Evolutionary conservation across 2,797 vertebrate genomes (phyloP).

Genomic region (Chrosomus eos): DNA sequence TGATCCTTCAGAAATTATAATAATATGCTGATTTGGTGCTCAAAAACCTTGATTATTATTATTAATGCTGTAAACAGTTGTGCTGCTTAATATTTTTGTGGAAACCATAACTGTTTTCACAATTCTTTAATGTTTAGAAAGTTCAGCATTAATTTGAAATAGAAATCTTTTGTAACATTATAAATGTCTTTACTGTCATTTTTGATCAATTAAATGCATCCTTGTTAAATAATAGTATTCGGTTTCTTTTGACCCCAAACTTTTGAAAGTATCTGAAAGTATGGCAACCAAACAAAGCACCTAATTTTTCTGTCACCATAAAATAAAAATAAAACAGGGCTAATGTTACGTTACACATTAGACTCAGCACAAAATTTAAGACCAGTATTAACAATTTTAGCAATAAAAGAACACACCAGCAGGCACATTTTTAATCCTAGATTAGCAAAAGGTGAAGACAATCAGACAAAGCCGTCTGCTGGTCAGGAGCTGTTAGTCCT

Average conservation of each 20-base stretch:
- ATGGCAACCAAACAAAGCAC: background rate
- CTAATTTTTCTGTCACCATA: background rate
- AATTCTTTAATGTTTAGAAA: background rate
- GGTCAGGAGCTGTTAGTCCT: slow-evolving; percentile 45
- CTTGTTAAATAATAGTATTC: background rate
- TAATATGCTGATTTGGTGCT: background rate
- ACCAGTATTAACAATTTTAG: slow-evolving; percentile 21
- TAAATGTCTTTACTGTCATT: background rate
- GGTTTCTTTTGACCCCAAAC: background rate
- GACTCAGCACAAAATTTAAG: background rate
- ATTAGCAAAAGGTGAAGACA: slow-evolving; percentile 42
- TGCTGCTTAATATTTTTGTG: background rate
- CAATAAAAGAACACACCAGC: slow-evolving; percentile 41
- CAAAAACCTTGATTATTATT: background rate
- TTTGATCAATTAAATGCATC: background rate
- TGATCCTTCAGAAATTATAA: background rate
- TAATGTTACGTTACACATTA: background rate
- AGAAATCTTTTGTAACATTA: background rate
- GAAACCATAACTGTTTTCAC: background rate
- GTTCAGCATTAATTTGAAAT: background rate
- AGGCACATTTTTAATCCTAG: background rate
- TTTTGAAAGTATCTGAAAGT: background rate
- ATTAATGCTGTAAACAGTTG: background rate
- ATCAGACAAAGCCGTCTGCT: slow-evolving; percentile 53
- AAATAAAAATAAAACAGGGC: background rate